phyloP scores from a whole-genome alignment of 2,113 vertebrate species.

The Gallinago undulata region DNA sequence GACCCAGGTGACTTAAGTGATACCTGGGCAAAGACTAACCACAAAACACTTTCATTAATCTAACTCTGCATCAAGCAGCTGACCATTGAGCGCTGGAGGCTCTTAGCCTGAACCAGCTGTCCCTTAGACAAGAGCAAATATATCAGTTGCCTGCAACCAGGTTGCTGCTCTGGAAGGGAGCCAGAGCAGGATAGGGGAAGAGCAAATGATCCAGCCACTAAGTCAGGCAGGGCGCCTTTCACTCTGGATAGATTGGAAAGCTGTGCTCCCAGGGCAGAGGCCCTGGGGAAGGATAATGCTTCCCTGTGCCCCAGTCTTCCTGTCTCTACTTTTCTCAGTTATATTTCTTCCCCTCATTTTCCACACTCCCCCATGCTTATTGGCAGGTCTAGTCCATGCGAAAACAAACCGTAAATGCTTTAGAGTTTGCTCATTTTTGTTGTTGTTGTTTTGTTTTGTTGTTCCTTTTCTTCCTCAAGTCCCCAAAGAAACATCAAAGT shows the following conservation, averaged over 20 bases:
- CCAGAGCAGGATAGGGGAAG: not conserved
- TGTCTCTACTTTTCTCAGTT: not conserved
- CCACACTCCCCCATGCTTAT: not conserved
- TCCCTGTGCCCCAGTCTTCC: not conserved
- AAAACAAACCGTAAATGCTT: slow-evolving; percentile 23
- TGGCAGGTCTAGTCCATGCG: not conserved
- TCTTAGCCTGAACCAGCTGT: not conserved
- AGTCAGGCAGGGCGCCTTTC: not conserved
- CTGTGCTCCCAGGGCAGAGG: not conserved
- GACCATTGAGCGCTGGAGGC: not conserved
- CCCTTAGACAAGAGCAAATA: slow-evolving; percentile 5
- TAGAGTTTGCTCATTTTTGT: not conserved
- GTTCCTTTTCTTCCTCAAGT: slow-evolving; percentile 30
- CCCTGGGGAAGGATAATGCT: not conserved
- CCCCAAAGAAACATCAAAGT: slow-evolving; percentile 56
- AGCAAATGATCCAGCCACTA: not conserved
- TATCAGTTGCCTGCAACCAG: not conserved
- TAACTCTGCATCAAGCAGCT: not conserved
- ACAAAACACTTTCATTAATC: not conserved
- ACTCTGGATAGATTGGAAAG: not conserved
- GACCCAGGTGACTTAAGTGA: not conserved
- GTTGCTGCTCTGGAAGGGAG: not conserved
- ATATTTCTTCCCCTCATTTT: not conserved
- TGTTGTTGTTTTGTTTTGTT: slow-evolving; percentile 18
- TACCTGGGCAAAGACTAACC: not conserved